Percentiles rank a stretch among this genome's conserved stretches.
phyloP scores from a whole-genome alignment of 2,113 vertebrate genomes.

The Triplophysa siluroides region DNA sequence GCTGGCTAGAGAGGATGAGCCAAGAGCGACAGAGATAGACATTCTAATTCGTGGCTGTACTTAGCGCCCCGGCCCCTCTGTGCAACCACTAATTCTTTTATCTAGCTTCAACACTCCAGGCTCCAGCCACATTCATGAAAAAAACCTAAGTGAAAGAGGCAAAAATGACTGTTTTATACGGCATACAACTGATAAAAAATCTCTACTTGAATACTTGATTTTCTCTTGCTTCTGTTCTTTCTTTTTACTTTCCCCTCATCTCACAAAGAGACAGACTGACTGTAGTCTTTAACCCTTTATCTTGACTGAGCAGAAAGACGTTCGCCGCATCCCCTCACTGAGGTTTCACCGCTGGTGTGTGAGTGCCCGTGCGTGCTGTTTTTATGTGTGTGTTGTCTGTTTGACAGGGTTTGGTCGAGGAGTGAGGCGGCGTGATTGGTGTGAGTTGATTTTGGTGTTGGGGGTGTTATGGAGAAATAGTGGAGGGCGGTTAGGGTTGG shows the following conservation, averaged over 20 bases:
- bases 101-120: slow-evolving; percentile 98
- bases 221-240: slow-evolving; percentile 58
- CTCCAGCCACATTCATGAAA: slow-evolving; percentile 90
- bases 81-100: slow-evolving; percentile 99
- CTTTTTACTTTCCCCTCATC: slow-evolving; percentile 53
- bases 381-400: slow-evolving; percentile 25
- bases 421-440: slow-evolving; percentile 30
- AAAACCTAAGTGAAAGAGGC: slow-evolving; percentile 79
- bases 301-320: slow-evolving; percentile 97
- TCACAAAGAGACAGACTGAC: slow-evolving; percentile 88
- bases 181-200: slow-evolving; percentile 92
- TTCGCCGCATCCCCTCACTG: slow-evolving; percentile 84
- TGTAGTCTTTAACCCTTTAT: slow-evolving; percentile 99
- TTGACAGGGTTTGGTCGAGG: slow-evolving; percentile 36
- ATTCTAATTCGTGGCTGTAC: slow-evolving; percentile 95
- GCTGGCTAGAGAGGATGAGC: slow-evolving; percentile 89
- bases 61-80: slow-evolving; percentile 83
- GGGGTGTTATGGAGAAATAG: not conserved
- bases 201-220: slow-evolving; percentile 93
- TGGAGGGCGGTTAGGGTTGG: slow-evolving; percentile 18
- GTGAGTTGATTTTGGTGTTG: slow-evolving; percentile 38
- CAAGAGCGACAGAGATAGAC: slow-evolving; percentile 96
- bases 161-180: slow-evolving; percentile 87
- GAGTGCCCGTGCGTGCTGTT: slow-evolving; percentile 25
- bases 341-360: slow-evolving; percentile 65